A percentile compares a stretch with the other conserved stretches of the same genome.
phyloP scores from a whole-genome alignment of 2,888 invertebrate species.

The Drosophila nigritarsus region DNA sequence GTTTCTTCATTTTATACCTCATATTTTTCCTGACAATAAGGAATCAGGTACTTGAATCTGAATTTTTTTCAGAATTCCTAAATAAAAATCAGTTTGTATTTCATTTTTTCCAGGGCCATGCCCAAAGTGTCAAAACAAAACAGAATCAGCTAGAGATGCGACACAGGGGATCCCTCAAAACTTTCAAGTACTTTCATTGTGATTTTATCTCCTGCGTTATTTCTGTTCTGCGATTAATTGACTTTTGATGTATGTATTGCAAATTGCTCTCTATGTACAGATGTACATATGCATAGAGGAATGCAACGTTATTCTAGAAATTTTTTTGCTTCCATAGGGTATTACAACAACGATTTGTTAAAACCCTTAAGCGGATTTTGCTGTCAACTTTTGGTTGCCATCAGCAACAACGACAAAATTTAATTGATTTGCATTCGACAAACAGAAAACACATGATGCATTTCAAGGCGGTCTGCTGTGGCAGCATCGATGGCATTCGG shows the following conservation, averaged over 20 bases:
- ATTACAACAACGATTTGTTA: slow-evolving; percentile 18
- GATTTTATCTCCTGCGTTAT: not conserved
- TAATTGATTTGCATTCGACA: slow-evolving; percentile 75
- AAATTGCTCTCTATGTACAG: not conserved
- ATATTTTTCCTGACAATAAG: not conserved
- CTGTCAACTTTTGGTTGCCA: slow-evolving; percentile 72
- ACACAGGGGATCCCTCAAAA: not conserved
- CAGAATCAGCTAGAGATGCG: not conserved
- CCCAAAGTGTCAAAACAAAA: not conserved
- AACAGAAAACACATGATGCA: slow-evolving; percentile 44
- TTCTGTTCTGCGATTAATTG: not conserved
- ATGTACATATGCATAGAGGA: not conserved
- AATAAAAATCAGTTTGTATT: not conserved
- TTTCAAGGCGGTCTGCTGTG: slow-evolving; percentile 21
- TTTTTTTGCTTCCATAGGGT: slow-evolving; percentile 17
- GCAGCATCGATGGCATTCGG: not conserved
- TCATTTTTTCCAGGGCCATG: not conserved
- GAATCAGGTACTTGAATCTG: not conserved
- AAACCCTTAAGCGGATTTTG: slow-evolving; percentile 74
- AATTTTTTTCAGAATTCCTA: not conserved
- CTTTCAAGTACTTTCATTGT: not conserved
- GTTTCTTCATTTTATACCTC: not conserved
- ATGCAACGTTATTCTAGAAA: not conserved
- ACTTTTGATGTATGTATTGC: not conserved
- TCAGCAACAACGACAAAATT: slow-evolving; percentile 60